Evolutionary conservation across 2,888 invertebrate species (phyloP), one percentile per base, ranked within the genome.

Genomic region (Dasysyrphus tricinctus): DNA sequence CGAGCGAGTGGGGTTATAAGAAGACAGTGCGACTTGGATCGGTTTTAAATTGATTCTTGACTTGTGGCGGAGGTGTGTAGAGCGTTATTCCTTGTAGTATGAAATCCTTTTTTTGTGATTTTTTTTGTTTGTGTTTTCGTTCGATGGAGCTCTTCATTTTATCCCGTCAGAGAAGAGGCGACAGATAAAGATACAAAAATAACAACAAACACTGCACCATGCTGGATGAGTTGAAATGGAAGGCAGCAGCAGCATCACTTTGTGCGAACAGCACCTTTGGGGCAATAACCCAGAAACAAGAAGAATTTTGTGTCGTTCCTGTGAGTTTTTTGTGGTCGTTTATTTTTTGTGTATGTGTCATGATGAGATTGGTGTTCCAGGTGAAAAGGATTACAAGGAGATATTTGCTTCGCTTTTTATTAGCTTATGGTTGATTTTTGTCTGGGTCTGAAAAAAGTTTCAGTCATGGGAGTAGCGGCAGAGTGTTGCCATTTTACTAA

Each of bases 211-310:
- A 61, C 56, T 9, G 16, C 32, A 57, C n/a, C 5, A 34, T 1
- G 19, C 12, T 19, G 51, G 47, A 57, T 63, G n/a, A 49, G 37
- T 39, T 16, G 42, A 61, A 54, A 69, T 69, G 61, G 63, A 72
- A 54, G 39, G 56, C 65, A 72, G 54, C 72, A 63, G 56, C 65
- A 72, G 54, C 72, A 63, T 51, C 51, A 29, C 59, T 44, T 67
- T 37, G 51, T 51, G 49, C 34, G 44, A 47, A 37, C 24, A 24
- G 42, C 82, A 86, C 63, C 86, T 75, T 70, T 78, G 72, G 86
- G 86, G 86, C 86, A 86, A 86, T 86, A 86, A 86, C 86, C 86
- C 74, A 86, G 74, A 86, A 86, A 86, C 86, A 86, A 75, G 77
- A 61, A 61, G 77, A 73, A 51, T 67, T 80, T 80, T 69, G 61